These are phyloP conservation scores for Lepisosteus oculatus DNA, from an alignment of 2,113 vertebrate species.

Conservation along the genomic window DNA sequence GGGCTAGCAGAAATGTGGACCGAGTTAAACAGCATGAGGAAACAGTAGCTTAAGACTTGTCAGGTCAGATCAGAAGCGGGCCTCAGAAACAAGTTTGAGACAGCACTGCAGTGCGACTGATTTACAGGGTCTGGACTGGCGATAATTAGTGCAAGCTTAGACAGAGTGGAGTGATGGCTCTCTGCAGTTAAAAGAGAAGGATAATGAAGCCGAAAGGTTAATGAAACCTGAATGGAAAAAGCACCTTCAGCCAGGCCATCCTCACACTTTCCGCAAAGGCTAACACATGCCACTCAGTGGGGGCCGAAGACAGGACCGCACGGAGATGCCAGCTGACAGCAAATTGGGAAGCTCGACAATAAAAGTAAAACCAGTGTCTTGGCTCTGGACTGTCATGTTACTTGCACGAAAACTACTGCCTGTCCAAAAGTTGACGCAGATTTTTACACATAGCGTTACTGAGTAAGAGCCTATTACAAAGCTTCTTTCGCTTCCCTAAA, in stretches of 20 bases:
- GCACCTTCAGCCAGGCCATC: constrained; percentile 26
- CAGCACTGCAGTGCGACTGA: constrained; percentile 48
- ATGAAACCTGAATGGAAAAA: constrained; percentile 56
- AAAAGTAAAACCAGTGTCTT: too few relatives aligned
- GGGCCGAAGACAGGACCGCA: too few relatives aligned
- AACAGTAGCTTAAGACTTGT: constrained; percentile 83
- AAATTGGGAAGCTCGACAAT: too few relatives aligned
- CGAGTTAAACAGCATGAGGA: constrained; percentile 76
- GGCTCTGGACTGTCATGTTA: too few relatives aligned
- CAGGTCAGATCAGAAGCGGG: constrained; percentile 72
- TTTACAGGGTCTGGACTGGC: constrained; percentile 47
- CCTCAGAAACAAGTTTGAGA: constrained; percentile 45
- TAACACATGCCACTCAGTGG: neutral
- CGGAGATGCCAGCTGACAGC: too few relatives aligned
- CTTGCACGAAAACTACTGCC: too few relatives aligned
- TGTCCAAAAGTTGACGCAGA: too few relatives aligned
- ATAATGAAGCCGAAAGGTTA: constrained; percentile 46
- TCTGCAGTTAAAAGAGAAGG: constrained; percentile 36
- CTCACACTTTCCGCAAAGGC: constrained; percentile 7
- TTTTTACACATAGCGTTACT: too few relatives aligned
- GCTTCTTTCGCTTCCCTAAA: too few relatives aligned
- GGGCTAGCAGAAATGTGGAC: constrained; percentile 69
- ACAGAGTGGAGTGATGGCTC: constrained; percentile 39
- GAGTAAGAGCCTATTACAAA: too few relatives aligned
- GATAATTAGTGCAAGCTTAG: constrained; percentile 52